Evolutionary conservation across 1,140 invertebrate species (phyloP), one percentile per base, ranked within the genome.

Genomic region (Zaprionus kolodkinae): DNA sequence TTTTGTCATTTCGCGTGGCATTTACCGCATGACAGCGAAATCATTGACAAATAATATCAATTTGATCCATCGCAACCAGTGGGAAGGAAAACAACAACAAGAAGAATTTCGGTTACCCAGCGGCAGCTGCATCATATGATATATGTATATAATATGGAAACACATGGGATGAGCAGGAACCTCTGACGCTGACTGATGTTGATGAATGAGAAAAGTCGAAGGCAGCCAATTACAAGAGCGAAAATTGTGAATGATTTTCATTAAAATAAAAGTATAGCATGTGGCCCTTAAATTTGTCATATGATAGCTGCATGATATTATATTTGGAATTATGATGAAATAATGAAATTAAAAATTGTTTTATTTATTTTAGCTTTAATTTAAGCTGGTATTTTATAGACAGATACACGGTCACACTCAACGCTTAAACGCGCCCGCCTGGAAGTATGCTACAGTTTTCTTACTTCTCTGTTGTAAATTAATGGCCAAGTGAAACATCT

Each of bases 31-130:
- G 72, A 71, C 60, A 71, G 43, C 30, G 55, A 85, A 66, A 61
- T 75, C 78, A 86, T 86, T 86, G 82, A 75, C 82, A 86, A 78
- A 85, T 84, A 85, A 78, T 86, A 86, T 85, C 78, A 82, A 83
- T 79, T 83, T 88, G 69, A 76, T 78, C 65, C 72, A 85, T 75
- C 66, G 65, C 70, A 69, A 25, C 45, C 45, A 25, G 55, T 55
- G 68, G 61, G 71, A 72, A 73, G 63, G 76, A 61, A 38, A 45
- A 15, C 48, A 81, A 59, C 76, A 66, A 69, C 62, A 21, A 21
- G 21, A 21, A 21, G 21, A 61, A 70, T 82, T 71, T 52, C 30
- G 35, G 64, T 52, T 10, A 30, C 15, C 25, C 30, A 45, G 45
- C 21, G 25, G 9, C 45, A 50, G 17, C 45, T 50, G 11, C 63